Base-by-base conservation (phyloP, 2,888 invertebrate genomes). In the Ryuthela nishihirai region DNA sequence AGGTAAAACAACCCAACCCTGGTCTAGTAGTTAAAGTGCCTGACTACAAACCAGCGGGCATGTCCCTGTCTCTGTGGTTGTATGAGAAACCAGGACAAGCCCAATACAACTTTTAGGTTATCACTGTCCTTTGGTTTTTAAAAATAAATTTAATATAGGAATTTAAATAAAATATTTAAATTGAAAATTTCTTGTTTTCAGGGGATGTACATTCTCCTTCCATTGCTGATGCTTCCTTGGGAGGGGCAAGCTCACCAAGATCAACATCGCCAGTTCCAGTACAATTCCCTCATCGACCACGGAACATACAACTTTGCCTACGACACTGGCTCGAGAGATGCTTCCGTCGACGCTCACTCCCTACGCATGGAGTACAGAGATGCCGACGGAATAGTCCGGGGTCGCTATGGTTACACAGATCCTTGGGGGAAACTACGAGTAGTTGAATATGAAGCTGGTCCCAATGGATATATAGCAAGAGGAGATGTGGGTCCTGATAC, bases 391-490 rank as follows among this genome's bases (percentile, higher is more conserved):
- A 26, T 60, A 4, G 66, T 66, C 10, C 42, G 64, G 9, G 66
- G 66, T n/a, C 40, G 64, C 20, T 66, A 64, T 39, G 65, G 64
- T 3, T 66, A 66, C 45, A 66, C 66, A 3, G 66, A 65, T 44
- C 66, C 66, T 1, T 41, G 53, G 4, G 66, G 66, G 1, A 64
- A 66, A 24, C 49, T 56, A 10, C 40, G 64, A 24, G 36, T 58
- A 26, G 64, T 64, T 3, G 55, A 61, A 24, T 64, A 64, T 15
- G 61, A 60, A 49, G 64, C 64, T 17, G 64, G 64, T 17, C 64
- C 64, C 1, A 32, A 42, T 29, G 64, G 64, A 7, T 49, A 54
- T 61, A 15, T 23, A 45, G 25, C 56, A 40, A 17, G 38, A 54
- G 45, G 64, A 46, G 21, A 62, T 54, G 45, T 62, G 47, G 7